Evolutionary conservation across 2,113 vertebrate genomes (phyloP), one percentile per base, ranked within the genome.

Genomic region (Coracopsis vasa): DNA sequence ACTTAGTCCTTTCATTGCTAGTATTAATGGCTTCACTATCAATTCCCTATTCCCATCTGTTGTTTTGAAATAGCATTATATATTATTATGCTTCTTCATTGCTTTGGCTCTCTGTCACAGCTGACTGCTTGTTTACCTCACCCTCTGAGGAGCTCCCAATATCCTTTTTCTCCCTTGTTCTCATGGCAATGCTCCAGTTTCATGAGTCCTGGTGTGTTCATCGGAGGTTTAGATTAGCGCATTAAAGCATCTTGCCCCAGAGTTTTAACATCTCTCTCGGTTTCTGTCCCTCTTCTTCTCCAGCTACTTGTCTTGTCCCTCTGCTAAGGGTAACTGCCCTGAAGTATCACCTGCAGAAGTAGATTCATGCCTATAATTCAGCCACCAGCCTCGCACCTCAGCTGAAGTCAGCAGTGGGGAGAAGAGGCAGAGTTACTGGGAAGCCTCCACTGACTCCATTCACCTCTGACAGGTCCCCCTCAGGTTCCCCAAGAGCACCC

Each of bases 1-100:
- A 91, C 96, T 97, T 97, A 94, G 95, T 91, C 97, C 83, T 92
- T 95, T 97, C 96, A 96, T 91, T 97, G 97, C 91, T 97, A 83
- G 86, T 97, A 97, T 97, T 98, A 97, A 97, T 97, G 33, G 25
- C 96, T 94, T 97, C 71, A 35, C 95, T 96, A 94, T 97, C 95
- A 97, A 95, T 96, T 97, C 97, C 97, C 95, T 97, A 96, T 97
- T 98, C 97, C 94, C 97, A 97, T 97, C 95, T 98, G 97, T 97
- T 98, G 95, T 96, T 98, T 96, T 96, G 96, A 96, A 97, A 94
- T 86, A 86, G 29, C 87, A 56, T 97, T 98, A 92, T 97, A 84
- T 96, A 97, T 97, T 97, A 96, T 94, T 97, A 92, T 87, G 95
- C 96, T 70, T 97, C 93, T 96, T 97, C 96, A 90, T 93, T 95